A percentile compares a stretch with the other conserved stretches of the same genome.
phyloP scores from a whole-genome alignment of 1,140 invertebrate species.

The Ylistrum balloti region DNA sequence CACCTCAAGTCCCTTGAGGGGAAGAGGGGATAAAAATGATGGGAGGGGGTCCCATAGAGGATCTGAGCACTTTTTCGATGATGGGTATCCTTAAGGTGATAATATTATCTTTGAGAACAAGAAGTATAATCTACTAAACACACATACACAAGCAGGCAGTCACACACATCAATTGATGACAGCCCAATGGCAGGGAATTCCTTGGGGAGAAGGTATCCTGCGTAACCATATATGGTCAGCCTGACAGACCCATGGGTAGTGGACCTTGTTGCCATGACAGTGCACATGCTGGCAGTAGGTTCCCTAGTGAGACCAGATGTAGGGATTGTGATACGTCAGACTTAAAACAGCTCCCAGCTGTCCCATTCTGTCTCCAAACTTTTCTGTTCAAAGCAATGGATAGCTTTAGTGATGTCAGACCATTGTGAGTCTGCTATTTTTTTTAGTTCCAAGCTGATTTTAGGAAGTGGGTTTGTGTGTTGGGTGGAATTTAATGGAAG shows the following conservation, averaged over 20 bases:
- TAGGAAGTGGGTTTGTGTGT: too few species aligned
- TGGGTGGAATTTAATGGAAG: too few species aligned
- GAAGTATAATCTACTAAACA: background rate
- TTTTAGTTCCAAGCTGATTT: too few species aligned
- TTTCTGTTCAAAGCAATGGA: too few species aligned
- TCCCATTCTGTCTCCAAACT: background rate
- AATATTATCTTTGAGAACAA: background rate
- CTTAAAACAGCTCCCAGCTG: constrained; percentile 1
- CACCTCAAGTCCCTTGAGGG: background rate
- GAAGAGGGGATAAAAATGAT: too few species aligned
- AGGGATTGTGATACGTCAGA: background rate
- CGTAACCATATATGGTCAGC: background rate
- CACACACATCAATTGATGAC: constrained; percentile 10
- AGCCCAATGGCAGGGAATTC: background rate
- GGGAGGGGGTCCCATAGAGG: background rate
- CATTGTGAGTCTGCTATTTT: too few species aligned
- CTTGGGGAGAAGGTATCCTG: background rate
- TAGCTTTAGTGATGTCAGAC: too few species aligned
- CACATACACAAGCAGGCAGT: background rate
- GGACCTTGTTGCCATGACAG: constrained; percentile 31
- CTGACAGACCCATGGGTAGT: background rate
- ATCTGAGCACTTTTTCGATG: background rate
- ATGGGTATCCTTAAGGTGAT: background rate
- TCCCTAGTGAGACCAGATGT: background rate
- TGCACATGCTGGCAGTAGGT: background rate